A percentile compares a stretch with the other conserved stretches of the same genome.
Evolutionary conservation across 1,140 invertebrate genomes (phyloP).

Genomic region (Heliothis virescens): DNA sequence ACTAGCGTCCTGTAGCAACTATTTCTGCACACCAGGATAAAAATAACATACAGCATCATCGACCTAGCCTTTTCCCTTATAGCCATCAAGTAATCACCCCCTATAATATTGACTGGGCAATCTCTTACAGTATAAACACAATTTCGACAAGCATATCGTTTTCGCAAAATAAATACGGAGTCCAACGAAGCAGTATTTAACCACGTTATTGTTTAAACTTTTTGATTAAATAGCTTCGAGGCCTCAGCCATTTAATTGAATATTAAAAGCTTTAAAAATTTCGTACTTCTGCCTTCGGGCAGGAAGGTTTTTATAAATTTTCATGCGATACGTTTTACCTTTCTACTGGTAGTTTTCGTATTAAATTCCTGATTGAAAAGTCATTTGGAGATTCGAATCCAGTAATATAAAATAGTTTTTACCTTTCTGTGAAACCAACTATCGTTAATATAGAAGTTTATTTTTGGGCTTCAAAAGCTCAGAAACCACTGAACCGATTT

Average conservation of each 20-base stretch:
- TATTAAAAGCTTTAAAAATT: neutral
- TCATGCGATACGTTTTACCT: neutral
- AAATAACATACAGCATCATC: too few relatives aligned
- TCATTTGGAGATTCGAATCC: neutral
- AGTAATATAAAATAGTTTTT: neutral
- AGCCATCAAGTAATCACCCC: too few relatives aligned
- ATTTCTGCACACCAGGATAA: neutral
- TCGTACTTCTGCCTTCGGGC: neutral
- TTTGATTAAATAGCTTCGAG: slow-evolving; percentile 26
- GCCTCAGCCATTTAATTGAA: slow-evolving; percentile 8
- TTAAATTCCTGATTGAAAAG: neutral
- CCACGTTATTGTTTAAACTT: slow-evolving; percentile 33
- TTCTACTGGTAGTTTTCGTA: neutral
- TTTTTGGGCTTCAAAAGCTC: too few relatives aligned
- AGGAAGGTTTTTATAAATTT: neutral
- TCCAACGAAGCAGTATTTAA: neutral
- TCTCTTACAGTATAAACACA: neutral
- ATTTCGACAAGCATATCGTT: neutral
- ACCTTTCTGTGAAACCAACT: too few relatives aligned
- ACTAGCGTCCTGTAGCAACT: too few relatives aligned
- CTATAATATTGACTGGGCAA: too few relatives aligned
- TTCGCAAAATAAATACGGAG: neutral
- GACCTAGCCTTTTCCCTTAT: too few relatives aligned
- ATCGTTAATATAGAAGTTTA: too few relatives aligned
- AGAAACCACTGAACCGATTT: too few relatives aligned